These are phyloP conservation scores for Microtus pennsylvanicus DNA, from an alignment of 2,113 vertebrate species.

Conservation along the genomic window DNA sequence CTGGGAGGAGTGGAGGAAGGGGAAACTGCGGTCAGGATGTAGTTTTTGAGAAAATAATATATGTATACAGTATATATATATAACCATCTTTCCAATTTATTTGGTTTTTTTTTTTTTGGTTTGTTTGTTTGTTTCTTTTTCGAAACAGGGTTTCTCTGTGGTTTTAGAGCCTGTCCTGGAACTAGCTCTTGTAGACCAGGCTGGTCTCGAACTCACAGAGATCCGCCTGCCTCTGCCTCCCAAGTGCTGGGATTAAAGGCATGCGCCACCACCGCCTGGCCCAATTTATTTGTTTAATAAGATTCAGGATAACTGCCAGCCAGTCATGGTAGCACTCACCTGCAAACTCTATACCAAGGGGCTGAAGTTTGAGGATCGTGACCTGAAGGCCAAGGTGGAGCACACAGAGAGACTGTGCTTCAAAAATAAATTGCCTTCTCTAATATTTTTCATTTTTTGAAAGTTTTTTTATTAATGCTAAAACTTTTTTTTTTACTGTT, in stretches of 20 bases:
- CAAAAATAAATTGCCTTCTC: not conserved
- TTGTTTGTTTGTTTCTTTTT: no score
- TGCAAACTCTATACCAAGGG: not conserved
- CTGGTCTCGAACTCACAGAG: no score
- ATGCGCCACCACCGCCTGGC: no score
- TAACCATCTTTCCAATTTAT: not conserved
- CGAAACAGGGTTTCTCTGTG: no score
- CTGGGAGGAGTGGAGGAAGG: not conserved
- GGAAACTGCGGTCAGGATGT: not conserved
- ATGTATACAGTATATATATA: not conserved
- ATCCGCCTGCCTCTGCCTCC: no score
- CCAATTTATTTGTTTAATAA: slow-evolving; percentile 31
- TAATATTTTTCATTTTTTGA: not conserved
- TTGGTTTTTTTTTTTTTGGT: not conserved
- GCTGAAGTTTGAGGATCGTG: not conserved
- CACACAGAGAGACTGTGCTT: not conserved
- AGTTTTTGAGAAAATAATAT: not conserved
- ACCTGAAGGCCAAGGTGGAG: not conserved
- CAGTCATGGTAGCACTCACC: no score
- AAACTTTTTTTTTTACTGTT: not conserved
- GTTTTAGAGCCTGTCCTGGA: no score
- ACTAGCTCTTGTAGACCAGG: no score
- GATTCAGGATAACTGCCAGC: not conserved
- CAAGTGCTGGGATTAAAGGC: no score
- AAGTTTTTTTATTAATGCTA: not conserved